Percentiles rank a stretch among this genome's conserved stretches.
phyloP scores from a whole-genome alignment of 2,888 invertebrate species.

The Dolichopus griseipennis region DNA sequence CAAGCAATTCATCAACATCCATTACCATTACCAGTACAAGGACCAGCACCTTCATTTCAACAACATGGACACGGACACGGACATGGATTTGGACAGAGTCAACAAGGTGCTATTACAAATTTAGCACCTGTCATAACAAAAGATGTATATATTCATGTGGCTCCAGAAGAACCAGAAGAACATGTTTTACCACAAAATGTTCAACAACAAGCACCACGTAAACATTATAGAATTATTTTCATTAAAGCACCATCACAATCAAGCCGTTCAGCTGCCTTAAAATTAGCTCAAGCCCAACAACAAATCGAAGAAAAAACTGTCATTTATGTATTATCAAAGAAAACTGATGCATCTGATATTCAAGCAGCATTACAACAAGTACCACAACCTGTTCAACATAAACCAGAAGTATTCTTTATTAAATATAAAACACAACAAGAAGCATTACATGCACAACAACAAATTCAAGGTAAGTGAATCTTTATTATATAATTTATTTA shows the following conservation, averaged over 20 bases:
- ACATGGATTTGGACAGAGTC: not conserved
- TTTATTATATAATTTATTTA: not conserved
- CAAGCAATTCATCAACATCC: constrained; percentile 10
- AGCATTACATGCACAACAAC: constrained; percentile 39
- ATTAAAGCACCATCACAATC: constrained; percentile 38
- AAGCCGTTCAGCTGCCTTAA: constrained; percentile 27
- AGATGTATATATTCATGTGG: constrained; percentile 41
- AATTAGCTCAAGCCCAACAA: constrained; percentile 28
- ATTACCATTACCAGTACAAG: constrained; percentile 13
- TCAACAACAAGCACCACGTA: constrained; percentile 33
- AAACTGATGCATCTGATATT: constrained; percentile 36
- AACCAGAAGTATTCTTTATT: constrained; percentile 43
- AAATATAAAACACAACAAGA: constrained; percentile 43
- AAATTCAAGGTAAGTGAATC: constrained; percentile 37
- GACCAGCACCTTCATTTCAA: too few relatives aligned
- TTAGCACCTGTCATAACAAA: constrained; percentile 33
- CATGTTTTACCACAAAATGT: constrained; percentile 25
- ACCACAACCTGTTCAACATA: constrained; percentile 33
- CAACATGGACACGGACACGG: too few relatives aligned
- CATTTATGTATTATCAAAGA: constrained; percentile 41
- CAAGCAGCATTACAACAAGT: constrained; percentile 34
- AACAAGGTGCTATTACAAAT: constrained; percentile 17
- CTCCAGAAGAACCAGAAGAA: constrained; percentile 36
- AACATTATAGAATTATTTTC: constrained; percentile 41
- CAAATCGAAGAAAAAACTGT: constrained; percentile 41